Base-by-base conservation (phyloP, 2,888 invertebrate genomes). In the Mesoligia furuncula region DNA sequence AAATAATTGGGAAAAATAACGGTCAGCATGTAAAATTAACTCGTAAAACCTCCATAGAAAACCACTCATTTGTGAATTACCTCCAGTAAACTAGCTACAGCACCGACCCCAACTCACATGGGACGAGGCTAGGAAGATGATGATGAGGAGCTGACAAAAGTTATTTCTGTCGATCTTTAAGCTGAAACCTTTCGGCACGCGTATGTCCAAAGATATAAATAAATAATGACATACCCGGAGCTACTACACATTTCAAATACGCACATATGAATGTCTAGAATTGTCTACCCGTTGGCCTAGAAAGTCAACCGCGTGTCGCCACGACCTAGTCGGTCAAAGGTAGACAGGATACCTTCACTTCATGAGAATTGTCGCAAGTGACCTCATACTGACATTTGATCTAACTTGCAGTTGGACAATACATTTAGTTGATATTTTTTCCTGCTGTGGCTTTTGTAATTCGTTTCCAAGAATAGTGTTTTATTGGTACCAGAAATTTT, bases 311-410 rank as follows among this genome's bases (percentile, higher is more conserved):
- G 90, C 86, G 90, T 93, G 90, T 80, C 89, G 93, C 93, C 93
- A 80, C 80, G 83, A 84, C 94, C 87, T 84, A 93, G 92, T 84
- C 91, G 94, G 94, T 95, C 95, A 96, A 93, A 95, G 95, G 95
- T 95, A 89, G 90, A 89, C 92, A 83, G 91, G 91, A 91, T 86
- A 89, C 95, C 92, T 95, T 95, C 95, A 93, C 95, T 95, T 90
- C 90, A 89, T 85, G 91, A 90, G 91, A 91, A 92, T 91, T 88
- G 88, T 88, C 86, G 88, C 80, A 80, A 86, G 81, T 87, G 90
- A 92, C 92, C 93, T 93, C 88, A 86, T 83, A 81, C 39, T 64
- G 80, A 83, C 69, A 82, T 86, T 82, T 76, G 75, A 85, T 80
- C 85, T 85, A 84, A 84, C 66, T 69, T 83, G 78, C 67, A 73